Evolutionary conservation across 1,140 invertebrate genomes (phyloP), one percentile per base, ranked within the genome.

Genomic region (Pseudobourletiella spinata): DNA sequence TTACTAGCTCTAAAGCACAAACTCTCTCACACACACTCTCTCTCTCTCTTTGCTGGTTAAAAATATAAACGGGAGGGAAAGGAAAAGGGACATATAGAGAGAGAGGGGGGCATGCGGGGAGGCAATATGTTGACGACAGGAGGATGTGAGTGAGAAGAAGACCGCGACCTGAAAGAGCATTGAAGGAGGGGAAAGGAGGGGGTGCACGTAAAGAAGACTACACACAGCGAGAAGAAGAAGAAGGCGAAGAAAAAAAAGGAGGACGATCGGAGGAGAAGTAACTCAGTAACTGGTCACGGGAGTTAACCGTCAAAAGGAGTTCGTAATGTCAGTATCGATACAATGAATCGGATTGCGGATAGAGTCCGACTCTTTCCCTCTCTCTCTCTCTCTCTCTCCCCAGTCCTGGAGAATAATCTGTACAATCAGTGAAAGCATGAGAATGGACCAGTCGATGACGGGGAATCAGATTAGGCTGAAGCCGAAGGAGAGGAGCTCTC

Each of bases 341-440:
- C 60, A 61, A 61, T 61, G 60, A 61, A 56, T 61, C 52, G 52
- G 52, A 25, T 56, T 22, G 43, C 20, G 24, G 28, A 32, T 29
- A 26, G 42, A 61, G 35, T 55, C 39, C 35, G 50, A 29, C 59
- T 39, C 8, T 8, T 39, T n/a, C n/a, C 35, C 8, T 39, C 35
- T 39, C 35, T 39, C 8, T 39, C 35, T 39, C 6, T 4, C 4
- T 46, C 18, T 46, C 18, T 46, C 15, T 8, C 44, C 18, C n/a
- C 35, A n/a, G n/a, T 8, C 50, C 61, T 63, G 42, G 57, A 65
- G 64, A 65, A 61, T 65, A 65, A 65, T 65, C 64, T 65, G 59
- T 61, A 58, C 52, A 61, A 61, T 64, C 63, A 64, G 51, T 59
- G 29, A 44, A 52, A 63, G 32, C 55, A 59, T 52, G 56, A 42